These are phyloP conservation scores for Microtus oregoni DNA, from an alignment of 2,113 vertebrate genomes.

Conservation along the genomic window DNA sequence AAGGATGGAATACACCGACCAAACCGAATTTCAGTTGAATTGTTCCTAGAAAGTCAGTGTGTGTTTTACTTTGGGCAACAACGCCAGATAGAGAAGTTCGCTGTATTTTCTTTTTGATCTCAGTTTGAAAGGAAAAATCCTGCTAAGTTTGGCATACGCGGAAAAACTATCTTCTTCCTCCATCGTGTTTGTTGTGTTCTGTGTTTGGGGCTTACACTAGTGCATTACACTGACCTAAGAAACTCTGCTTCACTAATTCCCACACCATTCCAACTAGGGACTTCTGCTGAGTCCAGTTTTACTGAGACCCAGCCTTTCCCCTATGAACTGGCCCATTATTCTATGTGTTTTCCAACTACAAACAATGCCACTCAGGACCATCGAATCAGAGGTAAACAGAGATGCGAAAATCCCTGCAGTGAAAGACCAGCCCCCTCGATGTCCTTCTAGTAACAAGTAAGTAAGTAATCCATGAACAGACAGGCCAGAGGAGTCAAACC, in stretches of 20 bases:
- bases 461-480: slow-evolving; percentile 3
- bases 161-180: neutral
- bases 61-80: neutral
- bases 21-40: neutral
- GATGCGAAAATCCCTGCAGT: neutral
- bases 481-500: neutral
- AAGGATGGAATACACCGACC: neutral
- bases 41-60: neutral
- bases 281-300: neutral
- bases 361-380: neutral
- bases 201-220: neutral
- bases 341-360: neutral
- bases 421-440: neutral
- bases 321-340: neutral
- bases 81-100: neutral
- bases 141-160: neutral
- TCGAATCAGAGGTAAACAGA: neutral
- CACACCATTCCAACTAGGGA: neutral
- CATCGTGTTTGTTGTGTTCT: neutral
- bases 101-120: slow-evolving; percentile 43
- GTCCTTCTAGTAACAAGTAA: neutral
- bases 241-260: neutral
- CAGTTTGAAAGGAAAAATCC: neutral
- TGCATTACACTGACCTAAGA: neutral
- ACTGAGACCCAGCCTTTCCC: neutral